Evolutionary conservation across 2,888 invertebrate species (phyloP).

Genomic region (Stenurella melanura): DNA sequence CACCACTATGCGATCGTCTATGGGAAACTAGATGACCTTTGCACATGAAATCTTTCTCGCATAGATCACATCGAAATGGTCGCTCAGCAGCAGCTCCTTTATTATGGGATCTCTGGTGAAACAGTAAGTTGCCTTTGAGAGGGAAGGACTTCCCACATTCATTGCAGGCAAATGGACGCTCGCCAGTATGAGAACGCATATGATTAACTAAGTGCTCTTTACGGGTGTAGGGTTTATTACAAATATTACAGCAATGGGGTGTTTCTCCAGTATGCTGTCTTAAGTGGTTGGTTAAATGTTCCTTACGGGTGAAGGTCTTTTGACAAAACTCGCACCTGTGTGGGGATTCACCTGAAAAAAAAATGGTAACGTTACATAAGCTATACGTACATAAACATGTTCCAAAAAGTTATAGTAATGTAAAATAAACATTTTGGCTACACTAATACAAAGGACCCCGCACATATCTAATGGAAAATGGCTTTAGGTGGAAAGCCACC

Average conservation of each 20-base stretch:
- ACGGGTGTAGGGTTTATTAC: constrained; percentile 83
- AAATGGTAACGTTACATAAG: background rate
- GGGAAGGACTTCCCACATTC: constrained; percentile 93
- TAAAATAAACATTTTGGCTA: too few species aligned
- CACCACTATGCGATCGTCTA: constrained; percentile 84
- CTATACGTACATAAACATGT: background rate
- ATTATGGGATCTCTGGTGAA: constrained; percentile 91
- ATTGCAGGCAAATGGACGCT: constrained; percentile 88
- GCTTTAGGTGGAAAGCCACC: too few species aligned
- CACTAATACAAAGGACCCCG: too few species aligned
- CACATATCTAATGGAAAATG: too few species aligned
- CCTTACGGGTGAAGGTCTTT: constrained; percentile 83
- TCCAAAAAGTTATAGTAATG: too few species aligned
- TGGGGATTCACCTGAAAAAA: constrained; percentile 78
- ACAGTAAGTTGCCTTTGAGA: constrained; percentile 86
- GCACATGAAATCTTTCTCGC: constrained; percentile 91
- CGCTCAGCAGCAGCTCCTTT: constrained; percentile 75
- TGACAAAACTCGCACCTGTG: constrained; percentile 83
- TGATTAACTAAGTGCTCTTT: constrained; percentile 86
- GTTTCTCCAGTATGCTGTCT: constrained; percentile 84
- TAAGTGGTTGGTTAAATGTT: constrained; percentile 83
- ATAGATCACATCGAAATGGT: constrained; percentile 86
- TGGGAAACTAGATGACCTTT: constrained; percentile 91
- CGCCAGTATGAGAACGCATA: constrained; percentile 87
- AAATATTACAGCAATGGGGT: constrained; percentile 83